These are phyloP conservation scores for Mercenaria mercenaria DNA, from an alignment of 1,140 invertebrate species.

Conservation along the genomic window DNA sequence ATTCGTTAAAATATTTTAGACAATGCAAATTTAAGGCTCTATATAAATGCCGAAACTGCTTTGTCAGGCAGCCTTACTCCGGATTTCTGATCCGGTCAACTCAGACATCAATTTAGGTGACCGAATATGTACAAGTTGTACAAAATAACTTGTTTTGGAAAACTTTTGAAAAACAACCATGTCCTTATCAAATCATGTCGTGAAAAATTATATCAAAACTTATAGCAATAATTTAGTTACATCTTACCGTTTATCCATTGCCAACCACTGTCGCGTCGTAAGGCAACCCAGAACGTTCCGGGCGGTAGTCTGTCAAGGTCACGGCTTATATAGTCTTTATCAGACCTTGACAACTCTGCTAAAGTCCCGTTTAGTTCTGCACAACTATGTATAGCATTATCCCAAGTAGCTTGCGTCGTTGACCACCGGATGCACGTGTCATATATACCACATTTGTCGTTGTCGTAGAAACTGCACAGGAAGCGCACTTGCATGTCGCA, in stretches of 20 bases:
- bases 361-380: not conserved
- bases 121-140: no score
- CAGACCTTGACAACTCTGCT: not conserved
- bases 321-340: not conserved
- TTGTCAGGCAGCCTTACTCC: no score
- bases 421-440: slow-evolving; percentile 41
- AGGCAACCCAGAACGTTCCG: slow-evolving; percentile 44
- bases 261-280: slow-evolving; percentile 28
- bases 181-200: no score
- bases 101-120: no score
- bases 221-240: no score
- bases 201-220: no score
- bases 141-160: no score
- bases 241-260: slow-evolving; percentile 38
- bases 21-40: no score
- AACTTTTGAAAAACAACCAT: no score
- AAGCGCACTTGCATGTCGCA: slow-evolving; percentile 49
- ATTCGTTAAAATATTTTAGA: not conserved
- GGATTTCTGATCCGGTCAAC: no score
- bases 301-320: slow-evolving; percentile 12
- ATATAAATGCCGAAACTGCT: no score
- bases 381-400: not conserved
- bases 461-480: slow-evolving; percentile 36
- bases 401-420: slow-evolving; percentile 37
- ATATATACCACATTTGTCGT: slow-evolving; percentile 41